Conservation (phyloP, 2,888 invertebrate genomes). For the Drosophila planitibia region DNA sequence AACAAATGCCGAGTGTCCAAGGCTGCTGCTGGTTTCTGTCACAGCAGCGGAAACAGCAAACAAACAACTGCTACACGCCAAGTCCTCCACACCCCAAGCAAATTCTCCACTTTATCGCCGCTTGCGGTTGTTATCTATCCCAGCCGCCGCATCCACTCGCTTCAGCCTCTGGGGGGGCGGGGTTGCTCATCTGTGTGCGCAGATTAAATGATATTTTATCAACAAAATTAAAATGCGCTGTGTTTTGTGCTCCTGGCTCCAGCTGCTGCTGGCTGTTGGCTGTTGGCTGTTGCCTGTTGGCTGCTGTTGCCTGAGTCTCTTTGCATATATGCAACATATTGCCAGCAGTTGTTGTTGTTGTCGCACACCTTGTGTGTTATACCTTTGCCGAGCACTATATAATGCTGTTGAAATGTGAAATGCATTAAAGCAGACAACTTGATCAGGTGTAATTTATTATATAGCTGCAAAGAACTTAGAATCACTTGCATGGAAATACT, state of each 20-base stretch:
- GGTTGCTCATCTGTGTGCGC: conserved; percentile 51
- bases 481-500: not conserved
- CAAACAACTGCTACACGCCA: conserved; percentile 30
- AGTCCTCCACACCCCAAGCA: not conserved
- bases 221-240: conserved; percentile 71
- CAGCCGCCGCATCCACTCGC: not conserved
- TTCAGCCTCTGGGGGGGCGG: not conserved
- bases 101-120: conserved; percentile 36
- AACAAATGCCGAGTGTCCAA: conserved; percentile 46
- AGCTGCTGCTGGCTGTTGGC: conserved; percentile 20
- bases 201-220: conserved; percentile 78
- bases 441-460: not conserved
- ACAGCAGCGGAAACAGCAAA: conserved; percentile 50
- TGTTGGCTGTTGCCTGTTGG: not conserved
- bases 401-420: not conserved
- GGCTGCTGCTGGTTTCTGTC: conserved; percentile 39
- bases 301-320: conserved; percentile 20
- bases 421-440: not conserved
- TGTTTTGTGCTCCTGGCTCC: conserved; percentile 27
- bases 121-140: conserved; percentile 43
- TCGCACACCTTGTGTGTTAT: not conserved
- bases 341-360: conserved; percentile 34
- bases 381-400: not conserved
- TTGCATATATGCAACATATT: conserved; percentile 47
- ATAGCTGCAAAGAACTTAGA: not conserved